Base-by-base conservation (phyloP, 1,140 invertebrate genomes). In the Chironomus striatipennis region DNA sequence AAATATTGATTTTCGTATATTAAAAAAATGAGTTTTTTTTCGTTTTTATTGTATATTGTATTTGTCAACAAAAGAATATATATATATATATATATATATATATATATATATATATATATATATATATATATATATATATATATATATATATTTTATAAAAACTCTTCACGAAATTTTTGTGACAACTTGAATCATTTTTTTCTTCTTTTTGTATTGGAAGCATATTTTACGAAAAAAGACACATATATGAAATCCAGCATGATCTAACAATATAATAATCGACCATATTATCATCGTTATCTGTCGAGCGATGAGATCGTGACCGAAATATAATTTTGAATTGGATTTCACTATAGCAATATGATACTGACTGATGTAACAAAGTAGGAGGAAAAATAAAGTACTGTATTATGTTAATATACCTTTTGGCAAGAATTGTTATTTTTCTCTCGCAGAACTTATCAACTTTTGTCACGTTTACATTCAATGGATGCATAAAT, bases 211-310 rank as follows among this genome's bases (percentile, higher is more conserved):
- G 24, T 34, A 34, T 34, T 34, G 24, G 24, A 34, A 34, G 5
- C 24, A 34, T 34, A 34, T 34, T 34, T 34, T 34, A 5, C 5
- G 5, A 5, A 34, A 34, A 2, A 34, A 34, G 5, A 34, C 1
- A 34, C 2, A 34, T 5, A 34, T 5, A 34, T 34, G 24, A 34
- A 34, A 34, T 34, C 5, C 24, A 34, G 24, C 24, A 34, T 34
- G 24, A 34, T 34, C 24, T 34, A 34, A 34, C 24, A n/a, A n/a
- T 15, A 57, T n/a, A 57, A 57, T 57, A 57, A 57, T 57, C 47
- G 47, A 57, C 47, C 47, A 21, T 70, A 70, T 70, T 70, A 70
- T 70, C 20, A 21, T 70, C 65, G 65, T 70, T 70, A 70, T 70
- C 65, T 20, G 7, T 20, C 20, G 10, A 70, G 65, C 65, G 17